These are phyloP conservation scores for Thaleichthys pacificus DNA, from an alignment of 2,797 vertebrate species.

Conservation along the genomic window DNA sequence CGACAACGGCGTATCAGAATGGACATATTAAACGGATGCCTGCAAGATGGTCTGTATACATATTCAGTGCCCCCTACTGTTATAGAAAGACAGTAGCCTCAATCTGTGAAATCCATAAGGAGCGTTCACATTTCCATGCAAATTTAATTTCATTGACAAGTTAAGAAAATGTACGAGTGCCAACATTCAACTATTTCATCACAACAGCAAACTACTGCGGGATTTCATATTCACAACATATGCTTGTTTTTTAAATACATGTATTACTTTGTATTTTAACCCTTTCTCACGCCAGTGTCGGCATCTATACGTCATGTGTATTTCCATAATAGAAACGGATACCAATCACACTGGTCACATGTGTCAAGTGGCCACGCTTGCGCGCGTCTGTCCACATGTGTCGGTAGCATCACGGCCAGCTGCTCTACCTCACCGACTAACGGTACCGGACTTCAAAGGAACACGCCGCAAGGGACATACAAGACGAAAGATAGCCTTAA, in stretches of 20 bases:
- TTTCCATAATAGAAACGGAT: neutral
- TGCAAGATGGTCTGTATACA: neutral
- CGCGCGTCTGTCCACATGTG: slow-evolving; percentile 18
- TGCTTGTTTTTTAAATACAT: too few relatives aligned
- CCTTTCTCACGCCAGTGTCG: too few relatives aligned
- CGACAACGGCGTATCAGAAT: slow-evolving; percentile 35
- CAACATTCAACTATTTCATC: too few relatives aligned
- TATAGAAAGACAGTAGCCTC: neutral
- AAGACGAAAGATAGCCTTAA: slow-evolving; percentile 16
- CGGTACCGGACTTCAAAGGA: slow-evolving; percentile 55
- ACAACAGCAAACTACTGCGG: too few relatives aligned
- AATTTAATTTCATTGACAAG: too few relatives aligned
- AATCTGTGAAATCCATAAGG: too few relatives aligned
- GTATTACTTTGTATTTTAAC: too few relatives aligned
- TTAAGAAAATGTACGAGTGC: too few relatives aligned
- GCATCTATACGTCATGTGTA: neutral
- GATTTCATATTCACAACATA: too few relatives aligned
- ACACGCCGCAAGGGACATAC: slow-evolving; percentile 40
- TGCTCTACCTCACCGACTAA: neutral
- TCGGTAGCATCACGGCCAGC: neutral
- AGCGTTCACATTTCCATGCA: too few relatives aligned
- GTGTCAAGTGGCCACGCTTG: slow-evolving; percentile 7
- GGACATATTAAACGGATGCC: slow-evolving; percentile 29
- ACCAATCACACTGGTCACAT: neutral
- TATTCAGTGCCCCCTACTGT: slow-evolving; percentile 11